Percentiles rank a stretch among this genome's conserved stretches.
phyloP scores from a whole-genome alignment of 2,113 vertebrate species.

The Hemichromis elongatus region DNA sequence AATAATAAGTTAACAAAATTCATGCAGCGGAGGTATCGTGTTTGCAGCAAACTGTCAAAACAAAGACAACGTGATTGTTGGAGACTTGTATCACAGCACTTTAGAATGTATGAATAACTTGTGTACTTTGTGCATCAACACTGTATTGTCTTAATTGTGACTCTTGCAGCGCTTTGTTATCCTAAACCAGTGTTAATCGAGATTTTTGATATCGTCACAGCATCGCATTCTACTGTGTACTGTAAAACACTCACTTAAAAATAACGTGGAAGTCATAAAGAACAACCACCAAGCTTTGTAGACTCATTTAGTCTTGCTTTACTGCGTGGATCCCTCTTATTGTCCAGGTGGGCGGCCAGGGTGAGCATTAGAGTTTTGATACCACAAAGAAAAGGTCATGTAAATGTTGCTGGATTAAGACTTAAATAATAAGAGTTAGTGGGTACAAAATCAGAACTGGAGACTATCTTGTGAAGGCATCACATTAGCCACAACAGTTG shows the following conservation, averaged over 20 bases:
- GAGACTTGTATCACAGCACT: slow-evolving; percentile 12
- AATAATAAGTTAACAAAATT: background rate
- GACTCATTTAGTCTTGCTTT: background rate
- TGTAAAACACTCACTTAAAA: background rate
- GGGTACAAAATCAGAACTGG: background rate
- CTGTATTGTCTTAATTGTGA: slow-evolving; percentile 14
- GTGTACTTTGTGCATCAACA: slow-evolving; percentile 8
- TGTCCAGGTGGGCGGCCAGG: background rate
- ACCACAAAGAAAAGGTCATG: background rate
- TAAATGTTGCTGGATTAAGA: background rate
- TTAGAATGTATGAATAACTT: slow-evolving; percentile 17
- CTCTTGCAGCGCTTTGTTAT: background rate
- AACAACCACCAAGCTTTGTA: background rate
- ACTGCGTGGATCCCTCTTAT: background rate
- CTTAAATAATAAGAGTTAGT: background rate
- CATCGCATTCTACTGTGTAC: background rate
- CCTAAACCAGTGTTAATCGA: background rate
- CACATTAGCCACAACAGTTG: background rate
- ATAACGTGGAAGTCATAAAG: background rate
- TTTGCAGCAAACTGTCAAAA: background rate
- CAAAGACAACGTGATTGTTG: slow-evolving; percentile 27
- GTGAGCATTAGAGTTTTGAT: background rate
- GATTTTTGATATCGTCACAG: background rate
- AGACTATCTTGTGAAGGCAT: background rate
- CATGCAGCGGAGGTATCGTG: background rate